Base-by-base conservation (phyloP, 1,140 invertebrate species). In the Coboldia fuscipes region DNA sequence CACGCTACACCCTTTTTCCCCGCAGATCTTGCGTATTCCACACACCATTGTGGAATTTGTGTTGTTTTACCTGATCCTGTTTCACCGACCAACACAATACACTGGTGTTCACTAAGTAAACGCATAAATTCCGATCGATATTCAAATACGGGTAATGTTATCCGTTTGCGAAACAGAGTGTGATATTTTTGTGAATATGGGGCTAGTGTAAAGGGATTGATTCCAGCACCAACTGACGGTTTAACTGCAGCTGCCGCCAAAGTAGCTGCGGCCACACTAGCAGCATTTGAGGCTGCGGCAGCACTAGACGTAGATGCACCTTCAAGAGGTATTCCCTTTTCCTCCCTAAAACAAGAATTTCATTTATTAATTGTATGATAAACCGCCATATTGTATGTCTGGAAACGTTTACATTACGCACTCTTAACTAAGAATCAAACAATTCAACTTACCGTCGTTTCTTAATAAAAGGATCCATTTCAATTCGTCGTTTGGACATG, bases 81-180 rank as follows among this genome's bases (percentile, higher is more conserved):
- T 57, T 90, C 85, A 13, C 83, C 85, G 35, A 92, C 52, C 5
- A 55, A 32, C n/a, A 55, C 52, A 30, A 55, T 55, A 14, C 46
- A 53, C 38, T 55, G 51, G 41, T 55, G 52, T 20, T 85, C 77
- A 19, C 73, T 72, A 2, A 99, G 56, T 12, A 90, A 60, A 42
- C 90, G 72, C 74, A 94, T 84, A 54, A 99, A 98, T 50, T 97
- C 90, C 4, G 81, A 70, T 44, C 84, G 74, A 55, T 99, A 97
- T 49, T 98, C 94, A 69, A 94, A 98, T 0, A 99, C 94, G 1
- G 96, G 96, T 14, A 99, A 59, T 5, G 75, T 72, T 22, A 85
- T 81, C 30, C 96, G 69, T 47, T 96, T 97, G 39, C 78, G 71
- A 38, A 77, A 74, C 19, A 90, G 61, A 41, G 86, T 81, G 54